Conservation (phyloP, 2,888 invertebrate genomes). For the Invenusta paracnida region DNA sequence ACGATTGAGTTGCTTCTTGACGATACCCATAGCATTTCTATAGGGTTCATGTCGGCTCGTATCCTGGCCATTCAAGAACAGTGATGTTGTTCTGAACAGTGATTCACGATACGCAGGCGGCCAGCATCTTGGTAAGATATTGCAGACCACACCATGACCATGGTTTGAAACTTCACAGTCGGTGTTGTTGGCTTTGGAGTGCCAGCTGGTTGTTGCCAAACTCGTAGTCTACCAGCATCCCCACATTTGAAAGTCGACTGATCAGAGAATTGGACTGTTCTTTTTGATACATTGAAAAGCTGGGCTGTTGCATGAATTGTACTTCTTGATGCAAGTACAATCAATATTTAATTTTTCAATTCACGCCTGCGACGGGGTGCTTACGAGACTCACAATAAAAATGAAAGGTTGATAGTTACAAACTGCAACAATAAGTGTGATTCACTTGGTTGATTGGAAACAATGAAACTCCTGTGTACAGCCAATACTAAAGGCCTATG, state of each 20-base stretch:
- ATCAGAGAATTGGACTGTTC: neutral
- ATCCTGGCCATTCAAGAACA: neutral
- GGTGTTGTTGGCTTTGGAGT: neutral
- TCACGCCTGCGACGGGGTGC: neutral
- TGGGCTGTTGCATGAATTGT: neutral
- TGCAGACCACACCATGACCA: neutral
- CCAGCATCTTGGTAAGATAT: neutral
- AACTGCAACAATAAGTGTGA: neutral
- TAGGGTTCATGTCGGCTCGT: neutral
- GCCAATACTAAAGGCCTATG: too few species aligned
- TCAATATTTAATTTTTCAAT: neutral
- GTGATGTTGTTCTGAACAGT: neutral
- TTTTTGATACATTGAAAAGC: neutral
- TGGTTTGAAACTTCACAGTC: neutral
- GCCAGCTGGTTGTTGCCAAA: neutral
- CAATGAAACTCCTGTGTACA: too few species aligned
- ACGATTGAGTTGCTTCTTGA: too few species aligned
- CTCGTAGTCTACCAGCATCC: neutral
- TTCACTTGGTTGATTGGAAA: too few species aligned
- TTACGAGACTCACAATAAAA: neutral
- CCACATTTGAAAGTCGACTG: neutral
- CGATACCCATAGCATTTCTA: too few species aligned
- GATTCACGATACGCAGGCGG: too few species aligned
- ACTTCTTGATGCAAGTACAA: neutral
- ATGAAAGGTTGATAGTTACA: neutral